Conservation (phyloP, 2,113 vertebrate species). For the Phodopus roborovskii region DNA sequence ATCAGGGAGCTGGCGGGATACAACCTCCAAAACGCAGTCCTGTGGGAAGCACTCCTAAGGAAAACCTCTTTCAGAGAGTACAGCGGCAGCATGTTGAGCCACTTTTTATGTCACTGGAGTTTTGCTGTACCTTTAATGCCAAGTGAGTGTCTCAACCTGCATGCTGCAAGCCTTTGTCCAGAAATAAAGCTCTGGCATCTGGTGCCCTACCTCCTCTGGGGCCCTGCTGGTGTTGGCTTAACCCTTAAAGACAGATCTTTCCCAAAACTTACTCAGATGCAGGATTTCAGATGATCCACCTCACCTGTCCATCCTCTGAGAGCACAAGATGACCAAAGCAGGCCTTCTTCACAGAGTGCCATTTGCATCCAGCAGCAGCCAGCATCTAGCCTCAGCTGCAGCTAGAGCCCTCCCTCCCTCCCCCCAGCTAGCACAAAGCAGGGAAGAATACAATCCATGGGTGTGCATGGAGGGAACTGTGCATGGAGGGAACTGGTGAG, state of each 20-base stretch:
- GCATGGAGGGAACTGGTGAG: fast-evolving
- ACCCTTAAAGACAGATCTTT: not conserved
- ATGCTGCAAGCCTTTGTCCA: not conserved
- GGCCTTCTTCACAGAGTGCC: not conserved
- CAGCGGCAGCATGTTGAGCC: fast-evolving
- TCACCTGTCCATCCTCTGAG: not conserved
- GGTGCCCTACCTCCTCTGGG: fast-evolving
- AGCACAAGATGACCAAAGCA: not conserved
- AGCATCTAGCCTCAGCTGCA: not conserved
- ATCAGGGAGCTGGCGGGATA: not conserved
- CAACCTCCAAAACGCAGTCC: not conserved
- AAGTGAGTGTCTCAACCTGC: fast-evolving
- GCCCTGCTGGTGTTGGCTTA: fast-evolving
- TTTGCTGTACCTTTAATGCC: fast-evolving
- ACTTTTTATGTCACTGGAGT: fast-evolving
- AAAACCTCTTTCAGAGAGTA: not conserved
- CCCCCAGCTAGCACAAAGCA: not conserved
- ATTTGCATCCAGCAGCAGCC: not conserved
- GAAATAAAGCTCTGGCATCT: fast-evolving
- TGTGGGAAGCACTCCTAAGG: fast-evolving
- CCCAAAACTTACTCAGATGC: not conserved
- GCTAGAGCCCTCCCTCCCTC: not conserved
- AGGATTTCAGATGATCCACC: not conserved
- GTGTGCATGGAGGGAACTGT: too few species aligned
- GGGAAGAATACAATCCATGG: not conserved